These are phyloP conservation scores for Dermolepida albohirtum DNA, from an alignment of 2,888 invertebrate genomes.

Conservation along the genomic window DNA sequence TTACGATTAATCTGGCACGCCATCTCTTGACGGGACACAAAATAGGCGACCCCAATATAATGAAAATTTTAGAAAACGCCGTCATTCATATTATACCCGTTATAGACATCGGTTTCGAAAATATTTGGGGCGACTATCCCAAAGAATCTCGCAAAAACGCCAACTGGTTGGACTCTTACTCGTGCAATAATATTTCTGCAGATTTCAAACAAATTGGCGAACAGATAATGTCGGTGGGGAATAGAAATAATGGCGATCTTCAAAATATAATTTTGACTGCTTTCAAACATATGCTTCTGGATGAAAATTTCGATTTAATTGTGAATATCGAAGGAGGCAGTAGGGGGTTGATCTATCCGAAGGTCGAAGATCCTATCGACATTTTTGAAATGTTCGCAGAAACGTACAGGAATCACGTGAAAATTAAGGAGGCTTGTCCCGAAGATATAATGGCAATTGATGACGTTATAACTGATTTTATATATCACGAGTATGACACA, in stretches of 20 bases:
- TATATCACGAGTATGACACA: slow-evolving; percentile 73
- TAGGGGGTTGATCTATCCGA: slow-evolving; percentile 69
- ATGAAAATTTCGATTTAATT: slow-evolving; percentile 77
- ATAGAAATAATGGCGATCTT: slow-evolving; percentile 62
- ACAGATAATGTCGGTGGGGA: slow-evolving; percentile 69
- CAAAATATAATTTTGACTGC: slow-evolving; percentile 67
- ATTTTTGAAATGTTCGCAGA: slow-evolving; percentile 68
- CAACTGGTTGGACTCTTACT: slow-evolving; percentile 52
- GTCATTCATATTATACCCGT: slow-evolving; percentile 85
- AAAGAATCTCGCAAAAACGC: slow-evolving; percentile 58
- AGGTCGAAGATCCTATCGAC: slow-evolving; percentile 52
- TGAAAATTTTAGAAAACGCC: slow-evolving; percentile 74
- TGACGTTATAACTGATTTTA: slow-evolving; percentile 69
- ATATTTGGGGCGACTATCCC: slow-evolving; percentile 63
- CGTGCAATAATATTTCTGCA: slow-evolving; percentile 63
- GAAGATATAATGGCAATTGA: slow-evolving; percentile 61
- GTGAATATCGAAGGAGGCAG: slow-evolving; percentile 82
- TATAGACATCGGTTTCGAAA: slow-evolving; percentile 71
- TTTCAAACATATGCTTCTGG: slow-evolving; percentile 74
- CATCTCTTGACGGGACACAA: slow-evolving; percentile 82
- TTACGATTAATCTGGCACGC: slow-evolving; percentile 83
- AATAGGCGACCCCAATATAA: slow-evolving; percentile 75
- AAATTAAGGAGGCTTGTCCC: slow-evolving; percentile 56
- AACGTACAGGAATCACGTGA: slow-evolving; percentile 65
- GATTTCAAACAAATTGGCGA: slow-evolving; percentile 75